Conservation (phyloP, 2,113 vertebrate genomes). For the Ochotona curzoniae region DNA sequence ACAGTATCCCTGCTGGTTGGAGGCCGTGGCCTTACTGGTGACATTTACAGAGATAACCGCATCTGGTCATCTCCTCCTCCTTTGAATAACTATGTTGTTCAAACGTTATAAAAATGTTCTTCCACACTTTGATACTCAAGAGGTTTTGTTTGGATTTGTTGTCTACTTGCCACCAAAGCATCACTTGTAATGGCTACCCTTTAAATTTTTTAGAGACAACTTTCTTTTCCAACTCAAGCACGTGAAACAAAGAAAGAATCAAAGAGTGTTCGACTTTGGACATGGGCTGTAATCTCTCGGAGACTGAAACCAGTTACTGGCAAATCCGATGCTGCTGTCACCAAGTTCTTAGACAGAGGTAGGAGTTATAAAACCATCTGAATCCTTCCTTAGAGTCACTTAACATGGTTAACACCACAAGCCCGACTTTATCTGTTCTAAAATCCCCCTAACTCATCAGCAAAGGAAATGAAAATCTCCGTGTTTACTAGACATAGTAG, state of each 20-base stretch:
- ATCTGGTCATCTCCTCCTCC: slow-evolving; percentile 13
- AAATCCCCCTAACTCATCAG: slow-evolving; percentile 52
- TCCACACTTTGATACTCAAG: slow-evolving; percentile 4
- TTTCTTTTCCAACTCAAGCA: neutral
- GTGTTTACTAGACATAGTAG: slow-evolving; percentile 63
- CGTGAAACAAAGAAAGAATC: slow-evolving; percentile 49
- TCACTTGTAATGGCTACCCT: neutral
- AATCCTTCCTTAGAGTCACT: slow-evolving; percentile 52
- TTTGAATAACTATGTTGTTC: slow-evolving; percentile 35
- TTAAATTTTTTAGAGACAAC: neutral
- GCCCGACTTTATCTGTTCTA: slow-evolving; percentile 52
- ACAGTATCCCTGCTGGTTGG: neutral
- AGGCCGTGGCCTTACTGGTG: neutral
- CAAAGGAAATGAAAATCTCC: slow-evolving; percentile 66
- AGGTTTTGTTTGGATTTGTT: neutral
- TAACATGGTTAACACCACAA: slow-evolving; percentile 53
- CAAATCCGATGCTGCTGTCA: neutral
- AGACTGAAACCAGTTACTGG: slow-evolving; percentile 60
- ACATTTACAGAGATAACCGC: slow-evolving; percentile 33
- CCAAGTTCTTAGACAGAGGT: slow-evolving; percentile 56
- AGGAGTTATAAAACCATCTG: slow-evolving; percentile 57
- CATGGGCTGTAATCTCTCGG: neutral
- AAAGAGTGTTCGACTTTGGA: neutral
- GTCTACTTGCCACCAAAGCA: slow-evolving; percentile 30
- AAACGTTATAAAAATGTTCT: neutral